These are phyloP conservation scores for Chloroceryle inda DNA, from an alignment of 2,797 vertebrate genomes.

Conservation along the genomic window DNA sequence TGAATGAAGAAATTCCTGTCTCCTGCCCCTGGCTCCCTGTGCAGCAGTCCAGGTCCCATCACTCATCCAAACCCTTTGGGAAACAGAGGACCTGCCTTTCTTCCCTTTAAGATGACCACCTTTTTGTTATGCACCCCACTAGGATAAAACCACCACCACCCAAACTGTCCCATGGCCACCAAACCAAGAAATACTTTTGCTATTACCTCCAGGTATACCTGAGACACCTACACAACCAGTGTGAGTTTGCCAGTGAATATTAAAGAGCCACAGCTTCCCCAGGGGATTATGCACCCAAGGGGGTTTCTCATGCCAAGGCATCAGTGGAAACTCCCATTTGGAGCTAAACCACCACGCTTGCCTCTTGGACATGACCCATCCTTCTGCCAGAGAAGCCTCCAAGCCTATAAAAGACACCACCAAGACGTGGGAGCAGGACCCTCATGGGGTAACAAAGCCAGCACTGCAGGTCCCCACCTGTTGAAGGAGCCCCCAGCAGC, in stretches of 20 bases:
- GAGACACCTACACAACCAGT: neutral
- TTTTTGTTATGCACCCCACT: rapidly evolving
- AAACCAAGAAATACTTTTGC: neutral
- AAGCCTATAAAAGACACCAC: neutral
- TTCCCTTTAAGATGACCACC: neutral
- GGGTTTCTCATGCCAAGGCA: neutral
- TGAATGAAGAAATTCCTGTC: neutral
- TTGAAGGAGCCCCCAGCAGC: neutral
- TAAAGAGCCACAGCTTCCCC: neutral
- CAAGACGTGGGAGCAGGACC: neutral
- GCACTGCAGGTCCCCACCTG: rapidly evolving
- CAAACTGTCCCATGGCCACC: neutral
- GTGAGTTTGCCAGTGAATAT: neutral
- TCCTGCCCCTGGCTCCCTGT: neutral
- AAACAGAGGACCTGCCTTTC: neutral
- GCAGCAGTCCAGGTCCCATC: neutral
- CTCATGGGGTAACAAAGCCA: rapidly evolving
- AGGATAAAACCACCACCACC: neutral
- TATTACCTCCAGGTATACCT: neutral
- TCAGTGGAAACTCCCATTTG: rapidly evolving
- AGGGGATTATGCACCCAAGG: neutral
- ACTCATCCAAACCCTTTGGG: neutral
- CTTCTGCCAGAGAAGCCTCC: neutral
- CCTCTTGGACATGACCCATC: neutral
- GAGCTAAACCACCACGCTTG: neutral